phyloP scores from a whole-genome alignment of 64 coral and sea anemone genomes.

The Exaiptasia diaphana region DNA sequence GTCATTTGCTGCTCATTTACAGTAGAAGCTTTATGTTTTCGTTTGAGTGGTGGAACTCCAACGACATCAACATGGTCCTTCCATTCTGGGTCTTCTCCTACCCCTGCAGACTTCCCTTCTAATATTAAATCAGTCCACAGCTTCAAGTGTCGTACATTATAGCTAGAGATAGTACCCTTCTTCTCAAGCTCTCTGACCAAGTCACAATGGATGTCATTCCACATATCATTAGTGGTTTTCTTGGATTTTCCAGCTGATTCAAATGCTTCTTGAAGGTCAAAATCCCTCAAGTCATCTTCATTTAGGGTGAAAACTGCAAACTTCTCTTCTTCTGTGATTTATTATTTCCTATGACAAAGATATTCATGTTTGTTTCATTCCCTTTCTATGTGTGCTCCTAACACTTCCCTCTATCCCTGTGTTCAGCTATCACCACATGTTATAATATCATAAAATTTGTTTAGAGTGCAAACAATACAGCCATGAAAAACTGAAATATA shows the following conservation, averaged over 20 bases:
- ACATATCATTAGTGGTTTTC: not conserved
- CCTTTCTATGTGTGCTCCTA: too few species aligned
- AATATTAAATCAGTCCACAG: constrained; percentile 9
- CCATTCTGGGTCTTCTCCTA: not conserved
- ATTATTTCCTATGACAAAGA: too few species aligned
- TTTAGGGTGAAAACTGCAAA: not conserved
- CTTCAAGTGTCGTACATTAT: constrained; percentile 5
- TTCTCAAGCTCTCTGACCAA: constrained; percentile 16
- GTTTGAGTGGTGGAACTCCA: not conserved
- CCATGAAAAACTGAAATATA: too few species aligned
- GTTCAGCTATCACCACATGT: too few species aligned
- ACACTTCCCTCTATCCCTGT: too few species aligned
- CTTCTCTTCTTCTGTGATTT: not conserved
- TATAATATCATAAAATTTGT: too few species aligned
- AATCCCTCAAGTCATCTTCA: not conserved
- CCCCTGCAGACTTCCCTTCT: not conserved
- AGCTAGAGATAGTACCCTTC: not conserved
- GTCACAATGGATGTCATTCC: not conserved
- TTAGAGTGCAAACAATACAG: too few species aligned
- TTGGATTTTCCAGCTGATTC: not conserved
- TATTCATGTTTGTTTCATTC: too few species aligned
- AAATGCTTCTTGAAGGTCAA: not conserved
- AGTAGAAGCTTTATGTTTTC: not conserved
- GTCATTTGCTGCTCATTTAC: not conserved
- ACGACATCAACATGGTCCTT: constrained; percentile 16